Base-by-base conservation (phyloP, 2,113 vertebrate species). In the Accipiter virgatus region DNA sequence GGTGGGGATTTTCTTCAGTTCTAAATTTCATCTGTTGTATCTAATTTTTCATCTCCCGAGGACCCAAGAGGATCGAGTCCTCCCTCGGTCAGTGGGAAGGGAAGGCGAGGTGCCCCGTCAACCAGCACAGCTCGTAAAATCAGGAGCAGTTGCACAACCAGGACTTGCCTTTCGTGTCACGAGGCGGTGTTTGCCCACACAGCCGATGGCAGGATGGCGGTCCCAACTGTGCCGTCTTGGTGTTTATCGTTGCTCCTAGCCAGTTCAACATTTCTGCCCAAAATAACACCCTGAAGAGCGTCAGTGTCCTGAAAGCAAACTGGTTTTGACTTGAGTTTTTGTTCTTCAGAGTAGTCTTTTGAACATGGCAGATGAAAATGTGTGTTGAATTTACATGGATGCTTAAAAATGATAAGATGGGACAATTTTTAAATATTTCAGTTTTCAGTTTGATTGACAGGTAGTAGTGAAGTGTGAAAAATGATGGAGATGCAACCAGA, bases 401-500 rank as follows among this genome's bases (percentile, higher is more conserved):
- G 7, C 58, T 88, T 70, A 32, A 74, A 93, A 81, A 56, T 31
- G 1, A 71, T 43, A 45, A 50, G 63, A n/a, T 10, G 34, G 68
- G 71, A 3, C 65, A 50, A 2, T 48, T 90, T 75, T 73, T 34
- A 53, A 79, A 48, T 32, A 25, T 45, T 82, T 85, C 70, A 65
- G 50, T 55, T 78, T 86, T 83, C 74, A 50, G 32, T 81, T 65
- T 92, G 86, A 92, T 67, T 86, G 94, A 59, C 73, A 65, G 68
- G 42, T 40, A 15, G 43, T 53, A 68, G 34, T 84, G 88, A 86
- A 81, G 65, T 81, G 72, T 90, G 65, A 78, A 90, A 96, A 86
- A 63, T 86, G 79, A 73, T 81, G 72, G 95, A 94, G 86, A 81
- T 95, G 88, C 92, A 84, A 89, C 22, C 75, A 93, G 90, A 89